These are phyloP conservation scores for Butorides virescens DNA, from an alignment of 2,113 vertebrate genomes.

Conservation along the genomic window DNA sequence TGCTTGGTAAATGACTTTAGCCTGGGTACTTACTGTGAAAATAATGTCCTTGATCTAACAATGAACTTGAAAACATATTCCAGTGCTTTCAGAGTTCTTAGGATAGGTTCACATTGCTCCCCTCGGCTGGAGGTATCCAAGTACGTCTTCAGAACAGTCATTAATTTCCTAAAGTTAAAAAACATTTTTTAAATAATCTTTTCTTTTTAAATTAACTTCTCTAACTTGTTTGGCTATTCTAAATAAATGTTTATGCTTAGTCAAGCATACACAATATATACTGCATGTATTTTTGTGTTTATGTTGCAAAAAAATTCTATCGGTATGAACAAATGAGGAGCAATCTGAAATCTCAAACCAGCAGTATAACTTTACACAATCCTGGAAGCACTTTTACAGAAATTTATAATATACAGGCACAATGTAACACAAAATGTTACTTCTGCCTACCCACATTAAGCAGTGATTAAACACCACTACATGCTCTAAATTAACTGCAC, in stretches of 20 bases:
- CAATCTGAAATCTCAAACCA: neutral
- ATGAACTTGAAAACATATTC: slow-evolving; percentile 99
- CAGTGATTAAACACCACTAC: neutral
- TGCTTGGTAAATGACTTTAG: neutral
- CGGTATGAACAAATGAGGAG: neutral
- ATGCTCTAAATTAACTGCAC: neutral
- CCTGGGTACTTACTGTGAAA: slow-evolving; percentile 90
- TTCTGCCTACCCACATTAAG: neutral
- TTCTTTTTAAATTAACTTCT: neutral
- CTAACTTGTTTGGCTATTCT: neutral
- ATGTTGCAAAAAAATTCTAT: neutral
- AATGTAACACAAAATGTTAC: neutral
- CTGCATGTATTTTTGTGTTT: neutral
- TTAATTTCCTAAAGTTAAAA: slow-evolving; percentile 84
- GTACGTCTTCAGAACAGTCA: slow-evolving; percentile 93
- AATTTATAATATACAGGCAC: neutral
- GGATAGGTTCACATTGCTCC: slow-evolving; percentile 92
- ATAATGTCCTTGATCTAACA: slow-evolving; percentile 93
- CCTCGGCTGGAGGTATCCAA: slow-evolving; percentile 92
- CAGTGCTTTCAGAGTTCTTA: slow-evolving; percentile 93
- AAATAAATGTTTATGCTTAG: slow-evolving; percentile 20
- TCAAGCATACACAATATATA: neutral
- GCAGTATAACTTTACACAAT: neutral
- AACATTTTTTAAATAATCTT: neutral
- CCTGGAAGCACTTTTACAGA: neutral